Conservation (phyloP, 2,113 vertebrate genomes). For the Eonycteris spelaea region DNA sequence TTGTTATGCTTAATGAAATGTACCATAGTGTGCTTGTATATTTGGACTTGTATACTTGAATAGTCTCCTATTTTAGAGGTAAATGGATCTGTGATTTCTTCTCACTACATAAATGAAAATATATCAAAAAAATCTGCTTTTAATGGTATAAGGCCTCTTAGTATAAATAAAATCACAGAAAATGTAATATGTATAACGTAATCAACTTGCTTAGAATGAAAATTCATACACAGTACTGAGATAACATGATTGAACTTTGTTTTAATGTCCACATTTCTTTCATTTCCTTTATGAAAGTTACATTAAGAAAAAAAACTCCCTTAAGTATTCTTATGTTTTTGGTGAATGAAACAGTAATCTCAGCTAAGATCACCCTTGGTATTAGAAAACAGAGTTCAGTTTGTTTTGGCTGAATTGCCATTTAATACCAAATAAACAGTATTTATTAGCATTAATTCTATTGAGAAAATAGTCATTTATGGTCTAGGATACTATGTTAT, state of each 20-base stretch:
- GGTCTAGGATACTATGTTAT: not conserved
- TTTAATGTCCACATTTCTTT: slow-evolving; percentile 41
- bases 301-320: slow-evolving; percentile 26
- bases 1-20: not conserved
- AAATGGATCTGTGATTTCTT: not conserved
- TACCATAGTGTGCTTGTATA: not conserved
- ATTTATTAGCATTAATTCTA: not conserved
- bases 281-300: slow-evolving; percentile 65
- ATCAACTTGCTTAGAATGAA: not conserved
- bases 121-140: not conserved
- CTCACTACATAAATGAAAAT: not conserved
- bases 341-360: slow-evolving; percentile 48
- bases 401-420: not conserved
- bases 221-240: not conserved
- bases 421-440: not conserved
- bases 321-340: not conserved
- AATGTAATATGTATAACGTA: not conserved
- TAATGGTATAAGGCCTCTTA: not conserved
- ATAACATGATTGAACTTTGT: not conserved
- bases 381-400: not conserved
- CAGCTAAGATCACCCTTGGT: slow-evolving; percentile 2
- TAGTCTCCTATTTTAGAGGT: not conserved
- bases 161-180: slow-evolving; percentile 23
- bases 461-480: not conserved
- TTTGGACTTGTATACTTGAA: not conserved